Evolutionary conservation across 2,113 vertebrate genomes (phyloP).

Genomic region (Neogale vison): DNA sequence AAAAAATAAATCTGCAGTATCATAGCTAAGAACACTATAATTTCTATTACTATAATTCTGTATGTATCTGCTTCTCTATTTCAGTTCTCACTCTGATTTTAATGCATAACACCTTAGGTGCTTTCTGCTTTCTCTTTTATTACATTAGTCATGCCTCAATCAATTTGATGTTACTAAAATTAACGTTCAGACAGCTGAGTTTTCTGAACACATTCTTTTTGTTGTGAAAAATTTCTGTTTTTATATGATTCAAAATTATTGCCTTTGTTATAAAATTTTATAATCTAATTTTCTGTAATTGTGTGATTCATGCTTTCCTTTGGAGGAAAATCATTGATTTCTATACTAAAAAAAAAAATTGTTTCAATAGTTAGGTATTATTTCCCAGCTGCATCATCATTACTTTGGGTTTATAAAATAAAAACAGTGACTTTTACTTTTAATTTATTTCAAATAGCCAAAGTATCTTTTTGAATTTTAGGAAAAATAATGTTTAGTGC

Average conservation of each 20-base stretch:
- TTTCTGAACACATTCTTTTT: background rate
- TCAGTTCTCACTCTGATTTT: background rate
- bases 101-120: background rate
- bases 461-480: background rate
- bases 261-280: background rate
- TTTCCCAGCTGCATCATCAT: background rate
- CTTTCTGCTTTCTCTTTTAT: background rate
- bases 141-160: background rate
- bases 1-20: background rate
- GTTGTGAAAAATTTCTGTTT: background rate
- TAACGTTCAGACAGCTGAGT: background rate
- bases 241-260: background rate
- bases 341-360: background rate
- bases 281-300: background rate
- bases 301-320: background rate
- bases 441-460: background rate
- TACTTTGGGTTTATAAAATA: background rate
- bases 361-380: background rate
- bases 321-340: background rate
- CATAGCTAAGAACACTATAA: background rate
- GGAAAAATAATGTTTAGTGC: background rate
- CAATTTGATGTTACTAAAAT: conserved; percentile 5
- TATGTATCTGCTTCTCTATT: background rate
- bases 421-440: background rate
- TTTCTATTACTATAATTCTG: background rate